Conservation (phyloP, 64 coral and sea anemone species). For the Pachyseris speciosa region DNA sequence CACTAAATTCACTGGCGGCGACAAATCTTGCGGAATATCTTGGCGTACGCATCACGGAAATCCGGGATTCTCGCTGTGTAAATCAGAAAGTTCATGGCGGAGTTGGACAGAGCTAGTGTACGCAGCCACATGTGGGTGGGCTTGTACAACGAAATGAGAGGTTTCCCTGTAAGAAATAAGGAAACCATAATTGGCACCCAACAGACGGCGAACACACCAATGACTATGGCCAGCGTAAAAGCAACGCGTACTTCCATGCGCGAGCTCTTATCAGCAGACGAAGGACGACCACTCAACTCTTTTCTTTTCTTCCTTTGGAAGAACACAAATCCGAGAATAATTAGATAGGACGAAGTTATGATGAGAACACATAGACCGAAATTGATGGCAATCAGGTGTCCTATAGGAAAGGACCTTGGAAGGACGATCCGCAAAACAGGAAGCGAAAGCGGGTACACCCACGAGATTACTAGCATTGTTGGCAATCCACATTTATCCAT, state of each 20-base stretch:
- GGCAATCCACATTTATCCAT: constrained; percentile 4
- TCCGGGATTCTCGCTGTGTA: background rate
- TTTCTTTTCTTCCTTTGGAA: background rate
- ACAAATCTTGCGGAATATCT: background rate
- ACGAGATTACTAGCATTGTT: background rate
- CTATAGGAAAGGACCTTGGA: background rate
- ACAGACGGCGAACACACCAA: background rate
- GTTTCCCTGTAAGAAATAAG: background rate
- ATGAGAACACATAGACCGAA: background rate
- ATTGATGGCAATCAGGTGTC: background rate
- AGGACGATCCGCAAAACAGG: background rate
- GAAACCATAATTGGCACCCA: background rate
- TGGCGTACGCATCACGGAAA: background rate
- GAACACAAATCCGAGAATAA: constrained; percentile 20
- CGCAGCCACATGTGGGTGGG: background rate
- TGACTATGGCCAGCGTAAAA: background rate
- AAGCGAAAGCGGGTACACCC: background rate
- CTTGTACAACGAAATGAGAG: background rate
- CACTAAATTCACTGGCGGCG: too few relatives aligned
- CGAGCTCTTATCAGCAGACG: background rate
- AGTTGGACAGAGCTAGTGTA: background rate
- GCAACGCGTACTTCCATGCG: constrained; percentile 6
- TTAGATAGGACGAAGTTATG: background rate
- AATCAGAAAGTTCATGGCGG: constrained; percentile 25
- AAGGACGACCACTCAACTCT: background rate